Evolutionary conservation across 2,797 vertebrate species (phyloP).

Genomic region (Mallotus villosus): DNA sequence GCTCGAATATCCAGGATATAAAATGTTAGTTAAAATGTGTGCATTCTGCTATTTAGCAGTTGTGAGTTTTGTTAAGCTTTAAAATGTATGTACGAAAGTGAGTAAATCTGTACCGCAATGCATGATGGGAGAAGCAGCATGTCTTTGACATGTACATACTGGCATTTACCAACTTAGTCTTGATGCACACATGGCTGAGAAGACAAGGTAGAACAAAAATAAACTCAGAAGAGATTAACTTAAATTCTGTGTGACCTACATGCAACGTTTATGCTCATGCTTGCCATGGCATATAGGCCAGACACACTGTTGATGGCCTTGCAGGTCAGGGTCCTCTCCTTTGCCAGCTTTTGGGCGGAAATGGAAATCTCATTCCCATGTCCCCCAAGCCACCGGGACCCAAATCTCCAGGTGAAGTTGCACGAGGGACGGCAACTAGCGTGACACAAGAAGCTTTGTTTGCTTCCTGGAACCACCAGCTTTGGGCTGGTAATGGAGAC

Average conservation of each 20-base stretch:
- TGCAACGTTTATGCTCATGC: slow-evolving; percentile 14
- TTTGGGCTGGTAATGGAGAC: slow-evolving; percentile 49
- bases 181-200: too few relatives aligned
- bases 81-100: too few relatives aligned
- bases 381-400: slow-evolving; percentile 40
- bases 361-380: slow-evolving; percentile 49
- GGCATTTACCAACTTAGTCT: too few relatives aligned
- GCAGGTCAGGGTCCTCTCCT: slow-evolving; percentile 34
- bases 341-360: slow-evolving; percentile 26
- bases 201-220: neutral
- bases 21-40: too few relatives aligned
- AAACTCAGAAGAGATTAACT: neutral
- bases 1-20: too few relatives aligned
- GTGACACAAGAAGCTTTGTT: slow-evolving; percentile 52
- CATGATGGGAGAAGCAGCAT: too few relatives aligned
- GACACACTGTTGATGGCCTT: slow-evolving; percentile 54
- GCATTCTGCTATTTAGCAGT: too few relatives aligned
- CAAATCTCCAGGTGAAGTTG: slow-evolving; percentile 44
- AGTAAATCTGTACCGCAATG: too few relatives aligned
- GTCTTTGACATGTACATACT: too few relatives aligned
- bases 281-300: slow-evolving; percentile 30
- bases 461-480: slow-evolving; percentile 31
- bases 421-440: slow-evolving; percentile 59
- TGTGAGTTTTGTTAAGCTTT: too few relatives aligned
- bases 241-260: slow-evolving; percentile 38